phyloP scores from a whole-genome alignment of 2,888 invertebrate species.

The Dynastes tityus region DNA sequence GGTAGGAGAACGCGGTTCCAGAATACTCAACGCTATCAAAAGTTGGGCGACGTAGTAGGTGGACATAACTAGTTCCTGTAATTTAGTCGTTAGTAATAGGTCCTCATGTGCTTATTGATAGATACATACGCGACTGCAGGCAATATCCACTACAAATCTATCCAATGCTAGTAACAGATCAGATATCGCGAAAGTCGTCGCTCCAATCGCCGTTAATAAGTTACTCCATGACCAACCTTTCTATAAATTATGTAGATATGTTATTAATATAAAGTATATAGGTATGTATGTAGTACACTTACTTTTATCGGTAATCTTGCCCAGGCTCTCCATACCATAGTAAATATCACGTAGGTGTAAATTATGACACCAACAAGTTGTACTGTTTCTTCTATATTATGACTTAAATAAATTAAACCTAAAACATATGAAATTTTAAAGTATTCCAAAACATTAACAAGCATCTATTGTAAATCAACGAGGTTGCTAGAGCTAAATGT shows the following conservation, averaged over 20 bases:
- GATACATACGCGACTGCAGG: conserved; percentile 15
- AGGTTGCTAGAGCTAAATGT: no score
- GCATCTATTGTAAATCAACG: no score
- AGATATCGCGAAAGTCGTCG: conserved; percentile 84
- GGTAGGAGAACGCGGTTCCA: conserved; percentile 40
- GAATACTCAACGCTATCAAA: conserved; percentile 34
- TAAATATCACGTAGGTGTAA: conserved; percentile 81
- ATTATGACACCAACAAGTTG: conserved; percentile 77
- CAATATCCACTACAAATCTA: conserved; percentile 73
- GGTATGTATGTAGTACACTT: background rate
- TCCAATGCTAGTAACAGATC: conserved; percentile 87
- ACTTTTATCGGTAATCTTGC: conserved; percentile 72
- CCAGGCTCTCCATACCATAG: conserved; percentile 89
- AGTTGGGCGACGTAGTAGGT: conserved; percentile 44
- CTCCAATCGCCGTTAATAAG: conserved; percentile 80
- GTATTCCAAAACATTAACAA: no score
- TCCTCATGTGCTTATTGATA: background rate
- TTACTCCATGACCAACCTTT: conserved; percentile 81
- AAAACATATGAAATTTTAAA: conserved; percentile 50
- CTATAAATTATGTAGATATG: conserved; percentile 60
- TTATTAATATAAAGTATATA: background rate
- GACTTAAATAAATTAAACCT: conserved; percentile 72
- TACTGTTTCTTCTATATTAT: conserved; percentile 70
- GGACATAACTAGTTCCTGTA: conserved; percentile 38
- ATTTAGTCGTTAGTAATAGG: background rate